phyloP scores from a whole-genome alignment of 2,888 invertebrate species.

The Lithosia quadra region DNA sequence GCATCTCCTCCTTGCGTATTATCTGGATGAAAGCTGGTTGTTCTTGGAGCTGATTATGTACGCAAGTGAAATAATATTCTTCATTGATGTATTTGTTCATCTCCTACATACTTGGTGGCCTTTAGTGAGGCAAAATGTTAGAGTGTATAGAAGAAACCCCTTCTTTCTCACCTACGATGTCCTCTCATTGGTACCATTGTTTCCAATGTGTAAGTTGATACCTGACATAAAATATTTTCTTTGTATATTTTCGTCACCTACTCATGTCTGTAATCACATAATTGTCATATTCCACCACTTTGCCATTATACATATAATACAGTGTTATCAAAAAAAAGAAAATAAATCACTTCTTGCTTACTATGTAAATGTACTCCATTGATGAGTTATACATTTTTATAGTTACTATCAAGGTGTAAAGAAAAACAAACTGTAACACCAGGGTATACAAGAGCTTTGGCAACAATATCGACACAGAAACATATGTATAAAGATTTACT shows the following conservation, averaged over 20 bases:
- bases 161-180: slow-evolving; percentile 64
- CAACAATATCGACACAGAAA: neutral
- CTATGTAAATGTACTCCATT: too few relatives aligned
- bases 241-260: too few relatives aligned
- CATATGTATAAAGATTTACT: neutral
- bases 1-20: slow-evolving; percentile 68
- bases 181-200: slow-evolving; percentile 62
- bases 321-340: too few relatives aligned
- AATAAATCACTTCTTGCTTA: too few relatives aligned
- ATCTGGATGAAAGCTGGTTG: slow-evolving; percentile 38
- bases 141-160: slow-evolving; percentile 64
- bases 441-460: too few relatives aligned
- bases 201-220: slow-evolving; percentile 65
- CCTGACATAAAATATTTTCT: neutral
- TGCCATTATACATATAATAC: too few relatives aligned
- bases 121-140: slow-evolving; percentile 65
- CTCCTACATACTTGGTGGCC: slow-evolving; percentile 73
- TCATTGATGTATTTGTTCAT: slow-evolving; percentile 63
- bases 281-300: neutral
- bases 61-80: slow-evolving; percentile 61
- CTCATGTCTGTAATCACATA: neutral
- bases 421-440: neutral
- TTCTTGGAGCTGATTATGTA: slow-evolving; percentile 55
- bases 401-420: neutral
- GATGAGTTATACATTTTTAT: too few relatives aligned